Conservation (phyloP, 2,113 vertebrate species). For the Myiagra hebetior region DNA sequence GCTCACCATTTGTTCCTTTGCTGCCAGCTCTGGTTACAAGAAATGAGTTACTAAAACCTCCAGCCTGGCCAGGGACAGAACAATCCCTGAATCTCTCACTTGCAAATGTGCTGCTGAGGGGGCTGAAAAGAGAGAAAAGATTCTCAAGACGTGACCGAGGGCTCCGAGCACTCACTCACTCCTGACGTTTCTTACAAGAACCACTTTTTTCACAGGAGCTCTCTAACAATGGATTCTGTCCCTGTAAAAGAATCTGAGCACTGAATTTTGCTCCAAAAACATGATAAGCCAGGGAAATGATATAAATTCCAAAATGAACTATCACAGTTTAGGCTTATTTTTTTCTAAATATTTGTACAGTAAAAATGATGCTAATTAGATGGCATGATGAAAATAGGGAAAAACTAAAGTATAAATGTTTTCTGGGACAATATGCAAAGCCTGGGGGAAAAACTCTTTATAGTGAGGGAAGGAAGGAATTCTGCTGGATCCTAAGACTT, state of each 20-base stretch:
- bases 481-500: not conserved
- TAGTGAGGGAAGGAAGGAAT: not conserved
- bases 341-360: not conserved
- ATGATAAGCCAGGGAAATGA: not conserved
- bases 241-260: not conserved
- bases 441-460: fast-evolving
- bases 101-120: not conserved
- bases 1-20: not conserved
- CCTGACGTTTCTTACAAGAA: not conserved
- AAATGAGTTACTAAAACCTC: not conserved
- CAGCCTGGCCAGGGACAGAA: not conserved
- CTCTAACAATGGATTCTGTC: not conserved
- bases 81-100: not conserved
- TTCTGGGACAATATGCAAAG: not conserved
- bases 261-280: not conserved
- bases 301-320: fast-evolving
- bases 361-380: not conserved
- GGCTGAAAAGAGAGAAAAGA: not conserved
- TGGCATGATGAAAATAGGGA: not conserved
- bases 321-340: not conserved
- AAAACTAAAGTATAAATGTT: not conserved
- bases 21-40: not conserved
- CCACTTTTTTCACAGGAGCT: not conserved
- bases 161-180: not conserved
- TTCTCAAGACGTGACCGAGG: fast-evolving